Evolutionary conservation across 2,888 invertebrate species (phyloP), one percentile per base, ranked within the genome.

Genomic region (Erebia ligea): DNA sequence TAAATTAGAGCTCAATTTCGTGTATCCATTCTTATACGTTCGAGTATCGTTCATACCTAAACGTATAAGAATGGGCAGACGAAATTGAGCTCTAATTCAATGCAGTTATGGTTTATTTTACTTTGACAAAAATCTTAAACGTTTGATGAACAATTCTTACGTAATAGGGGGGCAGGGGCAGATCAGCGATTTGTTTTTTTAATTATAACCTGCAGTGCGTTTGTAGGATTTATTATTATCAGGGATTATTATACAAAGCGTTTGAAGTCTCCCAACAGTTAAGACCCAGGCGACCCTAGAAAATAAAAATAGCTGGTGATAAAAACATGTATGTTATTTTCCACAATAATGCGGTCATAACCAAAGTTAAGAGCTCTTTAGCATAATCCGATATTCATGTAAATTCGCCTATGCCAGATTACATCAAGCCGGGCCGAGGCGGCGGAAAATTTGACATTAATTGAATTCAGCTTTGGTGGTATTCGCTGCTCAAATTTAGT

Each of bases 331-430:
- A 42, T 56, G 40, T 9, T 56, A 56, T 56, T 65, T 56, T 42
- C 11, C 19, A 11, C 6, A 65, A 19, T 42, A 57, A 45, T 58
- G 21, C 9, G 21, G 48, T 25, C 15, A 25, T 67, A 67, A 67
- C 58, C 25, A 58, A 63, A 61, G 40, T 66, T 61, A 70, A 59
- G 25, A 34, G 17, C 56, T 48, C 52, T 57, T 69, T 68, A 67
- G 17, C 66, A 67, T 70, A 69, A 72, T 67, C 61, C 45, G 21
- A 69, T 66, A 66, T 69, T 63, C 63, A 72, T 69, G 66, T 67
- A 69, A 63, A 69, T 58, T 50, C 25, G 54, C 56, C 61, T 6
- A 52, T 58, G 48, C 58, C 62, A 45, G 50, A 67, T 65, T 67
- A 69, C 66, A 67, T 56, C 45, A 34, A 13, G 57, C 25, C 67